Evolutionary conservation across 30 jellyfish, hydroid and myxozoan genomes (phyloP), one percentile per base, ranked within the genome.

Genomic region (Catostylus mosaicus): DNA sequence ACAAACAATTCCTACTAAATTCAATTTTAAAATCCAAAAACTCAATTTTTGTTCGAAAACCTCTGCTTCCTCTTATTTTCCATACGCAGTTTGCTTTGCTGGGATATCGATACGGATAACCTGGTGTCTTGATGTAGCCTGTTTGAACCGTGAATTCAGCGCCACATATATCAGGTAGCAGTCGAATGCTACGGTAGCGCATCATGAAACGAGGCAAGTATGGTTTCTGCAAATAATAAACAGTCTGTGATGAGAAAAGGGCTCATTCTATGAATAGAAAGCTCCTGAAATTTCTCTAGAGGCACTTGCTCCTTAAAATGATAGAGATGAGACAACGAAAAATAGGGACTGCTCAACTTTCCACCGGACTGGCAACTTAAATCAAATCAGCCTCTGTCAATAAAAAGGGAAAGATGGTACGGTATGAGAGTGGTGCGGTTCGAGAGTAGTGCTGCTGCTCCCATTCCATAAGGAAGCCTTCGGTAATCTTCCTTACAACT

Each of bases 51-150:
- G 83, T 63, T 32, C 60, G 46, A 22, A 66, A 43, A 54, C 80
- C 77, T 34, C 60, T 59, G 35, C 45, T 72, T 10, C 96, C 89
- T 35, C 60, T 24, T 26, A 92, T 79, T 59, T 48, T 75, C 98
- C 98, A 92, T 32, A 50, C 66, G 65, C 98, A 92, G 48, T 75
- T 87, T 7, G 87, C 79, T 45, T 56, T 75, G 71, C 77, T 74
- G 26, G 96, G 95, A 56, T 92, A 92, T 20, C 90, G 95, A 62
- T 26, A 92, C 4, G 98, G 98, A 51, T 61, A 92, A 22, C 98
- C 98, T 22, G 97, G 96, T 22, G 97, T 79, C 30, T 32, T 93
- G 48, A 92, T 43, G 9, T 65, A 61, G 80, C 96, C 97, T 35
- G 57, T 19, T 3, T 75, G 54, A 19, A 60, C 16, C 47, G 83